A percentile compares a stretch with the other conserved stretches of the same genome.
Conservation (phyloP, 2,797 vertebrate genomes). For the Amazona finschi region DNA sequence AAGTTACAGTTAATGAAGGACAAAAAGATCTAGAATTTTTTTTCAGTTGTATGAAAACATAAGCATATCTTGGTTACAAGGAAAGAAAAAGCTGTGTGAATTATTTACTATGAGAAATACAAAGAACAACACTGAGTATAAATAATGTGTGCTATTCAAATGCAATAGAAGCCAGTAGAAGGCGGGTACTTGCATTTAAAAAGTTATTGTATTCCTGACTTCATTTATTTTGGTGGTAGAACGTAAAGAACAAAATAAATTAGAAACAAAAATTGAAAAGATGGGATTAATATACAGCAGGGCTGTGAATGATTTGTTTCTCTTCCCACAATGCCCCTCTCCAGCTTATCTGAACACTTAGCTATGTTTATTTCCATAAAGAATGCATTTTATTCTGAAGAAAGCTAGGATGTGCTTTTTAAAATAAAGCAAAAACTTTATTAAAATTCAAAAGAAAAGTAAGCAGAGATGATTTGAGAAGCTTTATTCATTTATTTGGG, state of each 20-base stretch:
- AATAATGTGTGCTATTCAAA: slow-evolving; percentile 43
- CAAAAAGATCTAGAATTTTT: not conserved
- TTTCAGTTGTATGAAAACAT: not conserved
- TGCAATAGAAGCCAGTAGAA: slow-evolving; percentile 28
- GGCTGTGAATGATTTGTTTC: slow-evolving; percentile 50
- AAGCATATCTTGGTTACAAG: slow-evolving; percentile 6
- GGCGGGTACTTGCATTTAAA: not conserved
- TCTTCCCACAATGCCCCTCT: slow-evolving; percentile 53
- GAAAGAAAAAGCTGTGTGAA: slow-evolving; percentile 2
- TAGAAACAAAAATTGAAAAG: slow-evolving; percentile 59
- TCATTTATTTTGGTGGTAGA: slow-evolving; percentile 37
- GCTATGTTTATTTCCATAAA: slow-evolving; percentile 59
- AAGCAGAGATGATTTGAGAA: slow-evolving; percentile 69
- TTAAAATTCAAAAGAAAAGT: slow-evolving; percentile 75
- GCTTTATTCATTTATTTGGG: slow-evolving; percentile 77
- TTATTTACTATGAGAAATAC: slow-evolving; percentile 39
- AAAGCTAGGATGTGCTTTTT: slow-evolving; percentile 27
- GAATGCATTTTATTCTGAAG: slow-evolving; percentile 28
- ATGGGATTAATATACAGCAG: slow-evolving; percentile 55
- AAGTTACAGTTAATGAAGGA: not conserved
- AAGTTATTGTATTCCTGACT: slow-evolving; percentile 39
- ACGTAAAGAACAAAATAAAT: slow-evolving; percentile 66
- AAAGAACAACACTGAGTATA: slow-evolving; percentile 27
- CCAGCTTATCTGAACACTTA: slow-evolving; percentile 52
- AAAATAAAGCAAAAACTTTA: slow-evolving; percentile 71